These are phyloP conservation scores for Zhuqinia jingwanae DNA, from an alignment of 2,888 invertebrate genomes.

Conservation along the genomic window DNA sequence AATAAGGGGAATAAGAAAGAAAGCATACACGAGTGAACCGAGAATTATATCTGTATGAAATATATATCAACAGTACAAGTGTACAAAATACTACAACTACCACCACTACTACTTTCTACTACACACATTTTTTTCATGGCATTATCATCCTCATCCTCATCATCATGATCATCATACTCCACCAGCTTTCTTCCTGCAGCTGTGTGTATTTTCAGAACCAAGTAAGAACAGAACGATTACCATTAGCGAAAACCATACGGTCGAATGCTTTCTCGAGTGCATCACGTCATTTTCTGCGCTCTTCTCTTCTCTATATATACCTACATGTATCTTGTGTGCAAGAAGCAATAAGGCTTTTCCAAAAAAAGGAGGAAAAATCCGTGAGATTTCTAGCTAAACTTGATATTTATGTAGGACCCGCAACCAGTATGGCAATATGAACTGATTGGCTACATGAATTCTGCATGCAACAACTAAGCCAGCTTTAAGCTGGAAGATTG, in stretches of 20 bases:
- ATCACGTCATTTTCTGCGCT: constrained; percentile 74
- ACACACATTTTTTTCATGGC: constrained; percentile 44
- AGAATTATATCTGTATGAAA: constrained; percentile 52
- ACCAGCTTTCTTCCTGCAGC: constrained; percentile 50
- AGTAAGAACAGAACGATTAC: constrained; percentile 73
- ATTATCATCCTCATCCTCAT: too few relatives aligned
- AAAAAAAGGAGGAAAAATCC: constrained; percentile 27
- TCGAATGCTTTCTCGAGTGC: constrained; percentile 77
- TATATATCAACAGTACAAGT: background rate
- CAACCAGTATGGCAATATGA: constrained; percentile 5
- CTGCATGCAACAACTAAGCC: constrained; percentile 21
- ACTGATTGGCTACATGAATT: constrained; percentile 49
- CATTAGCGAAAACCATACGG: constrained; percentile 75
- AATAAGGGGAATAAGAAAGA: constrained; percentile 62
- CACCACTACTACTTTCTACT: background rate
- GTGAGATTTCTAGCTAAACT: constrained; percentile 20
- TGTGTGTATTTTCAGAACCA: constrained; percentile 48
- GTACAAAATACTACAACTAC: too few relatives aligned
- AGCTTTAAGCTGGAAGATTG: constrained; percentile 23
- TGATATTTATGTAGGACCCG: constrained; percentile 27
- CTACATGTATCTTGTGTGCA: background rate
- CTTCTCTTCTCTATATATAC: background rate
- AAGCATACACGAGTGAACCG: constrained; percentile 68
- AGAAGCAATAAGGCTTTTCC: constrained; percentile 2
- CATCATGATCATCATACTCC: too few relatives aligned